Evolutionary conservation across 2,888 invertebrate genomes (phyloP), one percentile per base, ranked within the genome.

Genomic region (Rambutsinella grinnellia): DNA sequence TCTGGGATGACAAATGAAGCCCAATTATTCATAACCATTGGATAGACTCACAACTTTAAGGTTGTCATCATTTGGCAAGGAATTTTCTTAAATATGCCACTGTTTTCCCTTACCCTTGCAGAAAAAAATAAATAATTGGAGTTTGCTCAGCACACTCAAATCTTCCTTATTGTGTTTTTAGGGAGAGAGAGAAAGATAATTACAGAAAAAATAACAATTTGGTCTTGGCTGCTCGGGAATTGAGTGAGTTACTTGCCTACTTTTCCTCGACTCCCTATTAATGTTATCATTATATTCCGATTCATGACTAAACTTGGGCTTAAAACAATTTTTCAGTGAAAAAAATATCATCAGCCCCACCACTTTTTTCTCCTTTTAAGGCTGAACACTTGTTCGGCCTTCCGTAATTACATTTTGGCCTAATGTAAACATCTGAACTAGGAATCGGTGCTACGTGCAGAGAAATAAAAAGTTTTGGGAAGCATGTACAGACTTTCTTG

Each of bases 401-500:
- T n/a, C n/a, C n/a, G n/a, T n/a, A n/a, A n/a, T 36, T 36, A 36
- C 36, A 5, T 36, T 36, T 36, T 36, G 36, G 36, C 13, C 13
- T 36, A 8, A n/a, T n/a, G n/a, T n/a, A n/a, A n/a, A n/a, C n/a
- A n/a, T 36, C 36, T 5, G 13, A 13, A 36, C 36, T 36, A n/a
- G 36, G 13, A 36, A 36, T 8, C 36, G 36, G 36, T 13, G 5
- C 36, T 47, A 56, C 56, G 66, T 56, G 65, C 54, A 54, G 57
- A 67, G 57, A 57, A 67, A 67, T 56, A 57, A 53, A 54, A n/a
- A n/a, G n/a, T n/a, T n/a, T n/a, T n/a, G n/a, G 61, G 61, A 47
- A 61, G 49, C 61, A 47, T 61, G 61, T 61, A n/a, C n/a, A n/a
- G n/a, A n/a, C n/a, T n/a, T 67, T 57, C 26, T 57, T 26, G 13